Evolutionary conservation across 2,113 vertebrate genomes (phyloP), one percentile per base, ranked within the genome.

Genomic region (Malurus alboscapulatus): DNA sequence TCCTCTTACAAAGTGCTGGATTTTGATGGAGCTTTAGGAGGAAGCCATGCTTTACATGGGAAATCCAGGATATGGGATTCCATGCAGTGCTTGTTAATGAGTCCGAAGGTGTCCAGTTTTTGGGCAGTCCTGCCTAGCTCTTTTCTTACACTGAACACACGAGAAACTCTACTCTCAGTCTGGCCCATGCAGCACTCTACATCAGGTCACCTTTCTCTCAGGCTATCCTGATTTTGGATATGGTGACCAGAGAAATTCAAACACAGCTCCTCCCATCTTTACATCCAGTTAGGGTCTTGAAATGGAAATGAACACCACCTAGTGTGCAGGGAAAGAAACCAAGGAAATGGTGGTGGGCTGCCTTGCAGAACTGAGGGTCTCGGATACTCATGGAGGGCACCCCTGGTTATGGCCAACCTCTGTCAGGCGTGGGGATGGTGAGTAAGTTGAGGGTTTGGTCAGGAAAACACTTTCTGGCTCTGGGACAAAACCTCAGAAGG

Each of bases 331-430:
- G 65, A 51, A 68, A 47, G 32, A 61, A 24, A 47, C 12, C 18
- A 61, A 73, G 38, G 29, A 65, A 74, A 32, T 0, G 4, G 59
- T 42, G 10, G 7, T 16, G 12, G 19, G 12, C 13, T 81, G 65
- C 50, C 18, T 9, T 58, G 51, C 19, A 74, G 59, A 61, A 40
- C 15, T 2, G 6, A 42, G 25, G 24, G 11, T 74, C n/a, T 73
- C 1, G 0, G 45, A 9, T 6, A 17, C 4, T 36, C 5, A 1
- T 10, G 29, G 27, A 4, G 45, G 3, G 0, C 6, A 36, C 5
- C 2, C 10, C 8, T 30, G 48, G 9, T 67, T 71, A 17, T 30
- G 38, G 11, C 2, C 5, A 3, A 24, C 2, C 36, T 1, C 0
- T 65, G 27, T 32, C 55, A 74, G 44, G 34, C 32, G 18, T 24